Evolutionary conservation across 2,797 vertebrate genomes (phyloP).

Genomic region (Rhinoraja longicauda): DNA sequence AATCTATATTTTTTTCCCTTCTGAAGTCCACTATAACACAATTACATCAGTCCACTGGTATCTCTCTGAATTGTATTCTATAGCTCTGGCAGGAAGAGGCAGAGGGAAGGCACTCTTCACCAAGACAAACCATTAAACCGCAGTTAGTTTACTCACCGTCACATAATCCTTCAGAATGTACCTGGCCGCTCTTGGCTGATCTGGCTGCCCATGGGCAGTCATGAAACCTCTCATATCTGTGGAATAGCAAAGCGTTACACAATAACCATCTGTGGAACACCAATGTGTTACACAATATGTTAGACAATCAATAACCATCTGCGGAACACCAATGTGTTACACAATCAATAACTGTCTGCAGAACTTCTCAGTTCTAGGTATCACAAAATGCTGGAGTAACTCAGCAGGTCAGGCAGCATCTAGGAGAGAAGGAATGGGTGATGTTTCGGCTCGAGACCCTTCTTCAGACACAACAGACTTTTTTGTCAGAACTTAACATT

Average conservation of each 20-base stretch:
- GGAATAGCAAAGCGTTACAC: not conserved
- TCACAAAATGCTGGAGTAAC: too few relatives aligned
- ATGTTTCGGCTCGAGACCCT: too few relatives aligned
- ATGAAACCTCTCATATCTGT: conserved; percentile 94
- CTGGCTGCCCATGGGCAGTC: conserved; percentile 90
- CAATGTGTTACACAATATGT: too few relatives aligned
- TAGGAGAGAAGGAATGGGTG: too few relatives aligned
- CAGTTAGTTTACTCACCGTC: conserved; percentile 59
- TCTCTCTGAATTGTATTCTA: not conserved
- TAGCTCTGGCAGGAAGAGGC: not conserved
- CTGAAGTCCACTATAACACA: too few relatives aligned
- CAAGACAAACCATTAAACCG: not conserved
- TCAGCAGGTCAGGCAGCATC: too few relatives aligned
- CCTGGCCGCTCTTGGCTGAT: conserved; percentile 86
- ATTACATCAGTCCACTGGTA: not conserved
- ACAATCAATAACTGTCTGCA: not conserved
- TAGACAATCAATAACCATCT: too few relatives aligned
- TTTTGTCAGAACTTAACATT: too few relatives aligned
- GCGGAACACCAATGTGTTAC: too few relatives aligned
- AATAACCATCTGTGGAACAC: too few relatives aligned
- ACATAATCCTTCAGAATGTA: conserved; percentile 94
- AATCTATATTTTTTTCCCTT: not conserved
- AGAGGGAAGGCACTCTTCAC: not conserved
- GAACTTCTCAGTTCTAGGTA: not conserved
- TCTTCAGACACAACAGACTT: too few relatives aligned